These are phyloP conservation scores for Picus viridis DNA, from an alignment of 2,797 vertebrate genomes.

Conservation along the genomic window DNA sequence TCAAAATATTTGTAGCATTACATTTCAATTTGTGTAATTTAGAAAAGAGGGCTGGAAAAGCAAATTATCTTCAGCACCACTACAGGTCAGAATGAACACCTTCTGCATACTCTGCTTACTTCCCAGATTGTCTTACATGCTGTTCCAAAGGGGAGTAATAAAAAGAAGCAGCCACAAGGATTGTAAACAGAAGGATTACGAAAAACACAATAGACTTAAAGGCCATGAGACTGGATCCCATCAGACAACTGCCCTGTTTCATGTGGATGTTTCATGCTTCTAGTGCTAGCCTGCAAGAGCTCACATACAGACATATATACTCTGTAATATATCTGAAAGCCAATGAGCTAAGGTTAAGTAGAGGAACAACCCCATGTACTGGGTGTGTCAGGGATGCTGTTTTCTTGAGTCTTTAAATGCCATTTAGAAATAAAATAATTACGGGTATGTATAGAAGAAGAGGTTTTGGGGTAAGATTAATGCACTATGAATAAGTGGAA, in stretches of 20 bases:
- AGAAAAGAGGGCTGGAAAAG: neutral
- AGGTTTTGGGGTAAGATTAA: neutral
- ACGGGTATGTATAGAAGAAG: neutral
- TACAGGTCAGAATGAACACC: neutral
- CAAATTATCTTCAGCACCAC: neutral
- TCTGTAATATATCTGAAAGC: neutral
- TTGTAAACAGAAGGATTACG: neutral
- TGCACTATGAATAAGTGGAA: neutral
- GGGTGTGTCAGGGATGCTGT: rapidly evolving
- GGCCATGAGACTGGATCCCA: neutral
- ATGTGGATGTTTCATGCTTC: neutral
- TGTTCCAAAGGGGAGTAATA: neutral
- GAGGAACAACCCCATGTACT: neutral
- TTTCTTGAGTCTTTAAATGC: neutral
- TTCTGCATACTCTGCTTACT: neutral
- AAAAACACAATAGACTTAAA: neutral
- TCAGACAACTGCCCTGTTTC: neutral
- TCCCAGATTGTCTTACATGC: neutral
- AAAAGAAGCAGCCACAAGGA: neutral
- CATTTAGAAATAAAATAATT: neutral
- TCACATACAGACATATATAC: rapidly evolving
- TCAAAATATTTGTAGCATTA: neutral
- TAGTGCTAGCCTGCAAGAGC: neutral
- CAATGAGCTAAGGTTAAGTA: neutral
- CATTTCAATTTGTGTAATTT: neutral